Conservation (phyloP, 2,797 vertebrate species). For the Erpetoichthys calabaricus region DNA sequence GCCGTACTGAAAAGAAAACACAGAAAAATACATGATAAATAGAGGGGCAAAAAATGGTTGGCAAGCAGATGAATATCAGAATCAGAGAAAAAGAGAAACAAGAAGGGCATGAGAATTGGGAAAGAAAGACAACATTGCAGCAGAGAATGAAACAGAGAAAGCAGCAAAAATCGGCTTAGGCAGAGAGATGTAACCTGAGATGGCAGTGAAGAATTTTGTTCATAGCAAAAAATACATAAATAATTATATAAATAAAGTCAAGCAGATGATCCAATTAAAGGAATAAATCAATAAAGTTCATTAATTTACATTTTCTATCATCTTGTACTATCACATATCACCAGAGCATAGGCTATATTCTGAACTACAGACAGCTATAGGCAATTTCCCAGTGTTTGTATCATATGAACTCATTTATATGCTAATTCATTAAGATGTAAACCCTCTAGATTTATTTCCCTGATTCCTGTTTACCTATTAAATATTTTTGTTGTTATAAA, state of each 20-base stretch:
- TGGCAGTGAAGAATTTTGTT: no score
- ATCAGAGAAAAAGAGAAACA: conserved; percentile 1
- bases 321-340: conserved; percentile 36
- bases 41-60: neutral
- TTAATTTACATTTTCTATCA: conserved; percentile 64
- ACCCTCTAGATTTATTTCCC: conserved; percentile 83
- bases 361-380: conserved; percentile 72
- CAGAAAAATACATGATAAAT: no score
- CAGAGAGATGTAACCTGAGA: conserved; percentile 8
- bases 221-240: no score
- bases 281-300: conserved; percentile 62
- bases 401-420: conserved; percentile 97
- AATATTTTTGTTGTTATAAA: conserved; percentile 42
- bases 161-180: conserved; percentile 1
- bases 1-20: no score
- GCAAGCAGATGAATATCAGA: neutral
- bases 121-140: neutral
- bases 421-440: conserved; percentile 89
- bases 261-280: conserved; percentile 34
- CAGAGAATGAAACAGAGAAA: conserved; percentile 4
- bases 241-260: no score
- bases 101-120: neutral
- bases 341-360: conserved; percentile 54
- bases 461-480: conserved; percentile 89
- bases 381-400: conserved; percentile 88